Evolutionary conservation across 2,888 invertebrate species (phyloP).

Genomic region (Leucophenga maculata): DNA sequence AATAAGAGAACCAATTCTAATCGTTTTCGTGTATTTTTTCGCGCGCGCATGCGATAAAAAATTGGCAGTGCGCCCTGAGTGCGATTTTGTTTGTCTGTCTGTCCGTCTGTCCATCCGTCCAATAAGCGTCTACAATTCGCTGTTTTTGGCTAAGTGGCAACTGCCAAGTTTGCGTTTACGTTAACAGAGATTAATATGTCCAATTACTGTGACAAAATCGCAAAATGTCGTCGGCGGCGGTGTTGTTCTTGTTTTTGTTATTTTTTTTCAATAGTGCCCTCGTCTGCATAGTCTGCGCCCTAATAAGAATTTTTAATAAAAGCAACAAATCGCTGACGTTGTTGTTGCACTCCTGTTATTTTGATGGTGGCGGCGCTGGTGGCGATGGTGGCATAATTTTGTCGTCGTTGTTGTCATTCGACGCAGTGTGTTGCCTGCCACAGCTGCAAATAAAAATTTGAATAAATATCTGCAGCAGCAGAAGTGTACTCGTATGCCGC

Average conservation of each 20-base stretch:
- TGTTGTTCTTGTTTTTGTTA: slow-evolving; percentile 19
- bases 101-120: slow-evolving; percentile 33
- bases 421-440: not conserved
- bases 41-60: slow-evolving; percentile 47
- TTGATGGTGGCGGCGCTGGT: slow-evolving; percentile 35
- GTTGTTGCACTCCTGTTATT: slow-evolving; percentile 26
- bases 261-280: slow-evolving; percentile 11
- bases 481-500: slow-evolving; percentile 34
- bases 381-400: slow-evolving; percentile 18
- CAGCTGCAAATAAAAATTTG: not conserved
- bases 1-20: slow-evolving; percentile 21
- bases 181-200: slow-evolving; percentile 71
- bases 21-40: slow-evolving; percentile 28
- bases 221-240: slow-evolving; percentile 64
- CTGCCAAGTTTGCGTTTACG: slow-evolving; percentile 51
- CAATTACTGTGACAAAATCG: slow-evolving; percentile 72
- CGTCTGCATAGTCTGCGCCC: slow-evolving; percentile 17
- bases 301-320: slow-evolving; percentile 22
- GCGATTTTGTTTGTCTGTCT: not conserved
- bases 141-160: slow-evolving; percentile 11
- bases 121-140: slow-evolving; percentile 17
- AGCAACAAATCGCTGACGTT: slow-evolving; percentile 30
- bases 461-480: not conserved
- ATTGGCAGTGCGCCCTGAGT: slow-evolving; percentile 43
- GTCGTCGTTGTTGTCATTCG: slow-evolving; percentile 1